Evolutionary conservation across 2,113 vertebrate species (phyloP), one percentile per base, ranked within the genome.

Genomic region (Sturnus vulgaris): DNA sequence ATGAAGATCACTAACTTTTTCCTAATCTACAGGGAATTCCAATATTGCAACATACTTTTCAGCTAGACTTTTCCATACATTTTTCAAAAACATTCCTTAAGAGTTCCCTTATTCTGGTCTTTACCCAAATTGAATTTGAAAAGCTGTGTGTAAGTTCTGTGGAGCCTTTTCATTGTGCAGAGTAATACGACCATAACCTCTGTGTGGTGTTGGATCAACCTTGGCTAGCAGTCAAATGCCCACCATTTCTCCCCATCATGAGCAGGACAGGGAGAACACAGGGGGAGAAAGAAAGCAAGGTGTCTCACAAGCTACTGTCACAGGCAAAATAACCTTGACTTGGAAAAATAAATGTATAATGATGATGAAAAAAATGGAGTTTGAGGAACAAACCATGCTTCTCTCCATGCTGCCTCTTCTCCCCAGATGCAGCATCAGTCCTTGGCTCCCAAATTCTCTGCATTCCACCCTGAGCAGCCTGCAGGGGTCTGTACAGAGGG

Each of bases 131-230:
- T 0, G 0, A 47, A 31, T 60, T 52, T 71, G 10, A n/a, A 75
- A 75, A 84, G 23, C 20, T 28, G 39, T 39, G 3, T 9, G 12
- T 57, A 46, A 84, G 15, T 24, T 91, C 52, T 68, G 14, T 28
- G 61, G 60, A 60, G 19, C 10, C 8, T 68, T 77, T 37, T 42
- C 18, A 21, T 25, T 39, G 21, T 72, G 35, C 52, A 44, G 33
- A 65, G 31, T 27, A 40, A 35, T 0, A 1, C 35, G 49, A 9
- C n/a, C 11, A 0, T 52, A 52, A n/a, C 4, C 2, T 30, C 40
- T 55, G 31, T 16, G 6, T 33, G n/a, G 17, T 0, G 0, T 3
- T 63, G 42, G 28, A 16, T 47, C 33, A 49, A 31, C 49, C 40
- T 33, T 44, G 35, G 27, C 30, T 12, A 19, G 42, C n/a, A 69